Evolutionary conservation across 2,888 invertebrate species (phyloP), one percentile per base, ranked within the genome.

Genomic region (Dynastes grantii): DNA sequence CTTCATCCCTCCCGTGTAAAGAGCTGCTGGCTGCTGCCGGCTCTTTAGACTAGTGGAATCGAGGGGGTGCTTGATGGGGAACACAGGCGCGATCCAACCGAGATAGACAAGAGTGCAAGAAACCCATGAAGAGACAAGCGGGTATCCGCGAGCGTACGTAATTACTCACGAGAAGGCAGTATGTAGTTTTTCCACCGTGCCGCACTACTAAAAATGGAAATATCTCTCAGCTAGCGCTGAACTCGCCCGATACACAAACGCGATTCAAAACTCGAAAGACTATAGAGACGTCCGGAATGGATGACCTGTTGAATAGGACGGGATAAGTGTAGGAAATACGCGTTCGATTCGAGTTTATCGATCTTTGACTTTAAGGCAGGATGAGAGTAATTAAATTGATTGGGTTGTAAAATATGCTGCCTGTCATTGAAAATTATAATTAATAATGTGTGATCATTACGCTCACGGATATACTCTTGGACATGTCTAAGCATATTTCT

Each of bases 21-120:
- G 6, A 6, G 29, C 27, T 5, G 29, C 55, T 53, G 16, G 53
- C 32, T 71, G 27, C 58, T 22, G 16, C 32, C 32, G 71, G 40
- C 71, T 58, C 58, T 71, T 71, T 71, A 71, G 32, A 71, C 71
- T 71, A 71, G 58, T 71, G 71, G 71, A 71, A 58, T 6, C 37
- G 71, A 71, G 40, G 49, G n/a, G n/a, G n/a, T 51, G 51, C 71
- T n/a, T n/a, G 22, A 58, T 32, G 32, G 5, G 49, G n/a, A 51
- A 32, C 55, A 58, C 37, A 58, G 49, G 11, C 58, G 9, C 71
- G 58, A 58, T 58, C 16, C 27, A n/a, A 16, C 37, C 55, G 32
- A 55, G 58, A 71, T 71, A 58, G 32, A 49, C n/a, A 22, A 71
- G 71, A 71, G 71, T 71, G 71, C 71, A 71, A 71, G 71, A 71